Percentiles rank a stretch among this genome's conserved stretches.
Evolutionary conservation across 37 sponge, comb jelly and placozoan species (phyloP).

Genomic region (Oopsacas minuta): DNA sequence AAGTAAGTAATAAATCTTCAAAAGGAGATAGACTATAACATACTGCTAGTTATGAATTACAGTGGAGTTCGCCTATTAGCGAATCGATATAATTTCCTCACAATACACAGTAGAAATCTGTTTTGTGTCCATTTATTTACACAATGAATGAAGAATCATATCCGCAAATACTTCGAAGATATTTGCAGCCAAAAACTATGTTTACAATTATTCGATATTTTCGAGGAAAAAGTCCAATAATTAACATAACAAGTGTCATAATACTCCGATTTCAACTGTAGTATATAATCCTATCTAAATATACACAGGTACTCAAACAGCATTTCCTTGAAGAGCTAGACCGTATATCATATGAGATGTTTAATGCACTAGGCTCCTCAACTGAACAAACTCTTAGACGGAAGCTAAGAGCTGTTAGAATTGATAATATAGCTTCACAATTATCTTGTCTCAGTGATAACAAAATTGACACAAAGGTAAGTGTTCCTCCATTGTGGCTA

Average conservation of each 20-base stretch:
- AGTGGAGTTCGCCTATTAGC: neutral
- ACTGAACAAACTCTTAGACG: neutral
- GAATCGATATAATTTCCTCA: neutral
- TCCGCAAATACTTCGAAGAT: too few species aligned
- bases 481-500: too few species aligned
- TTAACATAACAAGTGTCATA: too few species aligned
- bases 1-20: neutral
- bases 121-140: too few species aligned
- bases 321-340: neutral
- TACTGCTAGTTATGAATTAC: too few species aligned
- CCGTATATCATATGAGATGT: neutral
- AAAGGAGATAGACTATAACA: neutral
- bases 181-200: too few species aligned
- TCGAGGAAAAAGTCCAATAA: too few species aligned
- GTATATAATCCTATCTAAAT: too few species aligned
- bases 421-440: neutral
- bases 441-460: neutral
- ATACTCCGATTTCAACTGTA: too few species aligned
- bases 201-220: too few species aligned
- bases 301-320: neutral
- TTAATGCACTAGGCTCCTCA: neutral
- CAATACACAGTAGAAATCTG: neutral
- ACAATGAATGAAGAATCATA: too few species aligned
- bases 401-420: conserved; percentile 10
- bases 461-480: neutral